Base-by-base conservation (phyloP, 2,113 vertebrate genomes). In the Phylloscopus trochilus region DNA sequence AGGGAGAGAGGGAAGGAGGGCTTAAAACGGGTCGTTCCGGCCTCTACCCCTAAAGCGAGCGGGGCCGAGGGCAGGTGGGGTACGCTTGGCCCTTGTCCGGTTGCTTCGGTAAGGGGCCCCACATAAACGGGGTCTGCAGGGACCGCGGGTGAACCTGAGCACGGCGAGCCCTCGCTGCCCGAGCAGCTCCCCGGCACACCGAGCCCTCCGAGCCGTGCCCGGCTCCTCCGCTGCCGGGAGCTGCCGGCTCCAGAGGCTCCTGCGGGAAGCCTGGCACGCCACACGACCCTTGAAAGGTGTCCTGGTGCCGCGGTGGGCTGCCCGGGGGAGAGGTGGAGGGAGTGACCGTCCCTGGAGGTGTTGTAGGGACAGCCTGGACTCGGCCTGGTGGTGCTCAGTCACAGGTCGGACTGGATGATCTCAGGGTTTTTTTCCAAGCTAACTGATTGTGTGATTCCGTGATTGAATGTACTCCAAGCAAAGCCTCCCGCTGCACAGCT, bases 221-320 rank as follows among this genome's bases (percentile, higher is more conserved):
- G 31, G n/a, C 30, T 20, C 10, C n/a, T 15, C 15, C 31, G 33
- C n/a, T 9, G 43, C 46, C 43, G 27, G 35, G 33, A 33, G 33
- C 26, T 17, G 10, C 28, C 24, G 7, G 2, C 21, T 22, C 24
- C 55, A 2, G 35, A 3, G 39, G 10, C 43, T 6, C 15, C 33
- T 7, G 31, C 3, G 60, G 2, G 1, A 18, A 44, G 51, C 56
- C 23, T 0, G 7, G 1, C 2, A 8, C 7, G 9, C 19, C 35
- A 2, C 6, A 5, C 53, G 9, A 13, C 2, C 55, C 20, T 17
- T 3, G 0, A 17, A 62, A 62, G 17, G 24, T 4, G 11, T 4
- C 18, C 6, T 1, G 2, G 51, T 2, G 0, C 31, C 15, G 35
- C 35, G 2, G 0, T 6, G 7, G 7, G 37, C 52, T 51, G 52